Base-by-base conservation (phyloP, 2,888 invertebrate genomes). In the Lomographa bimaculata region DNA sequence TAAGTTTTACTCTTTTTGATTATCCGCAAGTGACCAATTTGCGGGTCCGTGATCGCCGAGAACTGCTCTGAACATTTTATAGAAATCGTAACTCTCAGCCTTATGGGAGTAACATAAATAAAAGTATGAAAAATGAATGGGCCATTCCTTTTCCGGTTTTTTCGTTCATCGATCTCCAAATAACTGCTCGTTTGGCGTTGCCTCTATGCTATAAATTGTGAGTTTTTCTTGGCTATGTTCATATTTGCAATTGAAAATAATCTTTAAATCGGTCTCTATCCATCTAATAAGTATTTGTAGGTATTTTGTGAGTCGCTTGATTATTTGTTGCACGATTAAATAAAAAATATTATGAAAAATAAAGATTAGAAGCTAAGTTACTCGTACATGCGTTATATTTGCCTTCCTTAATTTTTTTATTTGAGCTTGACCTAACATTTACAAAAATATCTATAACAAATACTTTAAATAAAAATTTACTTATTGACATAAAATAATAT, bases 241-340 rank as follows among this genome's bases (percentile, higher is more conserved):
- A 79, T 78, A 83, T 83, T 83, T 83, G 84, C 82, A 82, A 82
- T 82, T 84, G 84, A 83, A 83, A 80, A 77, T 76, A 77, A 74
- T 80, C 77, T 79, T 81, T 83, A 79, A 26, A 16, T 26, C 17
- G 18, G 8, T 14, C 20, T 6, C 26, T 26, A 25, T 39, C 30
- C 26, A 20, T n/a, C n/a, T n/a, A n/a, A n/a, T n/a, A n/a, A n/a
- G n/a, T n/a, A n/a, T n/a, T n/a, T n/a, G n/a, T n/a, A n/a, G n/a
- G n/a, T n/a, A n/a, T n/a, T n/a, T n/a, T n/a, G n/a, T n/a, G n/a
- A n/a, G n/a, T n/a, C n/a, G n/a, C n/a, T n/a, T n/a, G n/a, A n/a
- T n/a, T n/a, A n/a, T n/a, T n/a, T n/a, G n/a, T n/a, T n/a, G n/a
- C n/a, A n/a, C n/a, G n/a, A n/a, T n/a, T n/a, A n/a, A n/a, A n/a